Base-by-base conservation (phyloP, 2,113 vertebrate genomes). In the Oncorhynchus mykiss region DNA sequence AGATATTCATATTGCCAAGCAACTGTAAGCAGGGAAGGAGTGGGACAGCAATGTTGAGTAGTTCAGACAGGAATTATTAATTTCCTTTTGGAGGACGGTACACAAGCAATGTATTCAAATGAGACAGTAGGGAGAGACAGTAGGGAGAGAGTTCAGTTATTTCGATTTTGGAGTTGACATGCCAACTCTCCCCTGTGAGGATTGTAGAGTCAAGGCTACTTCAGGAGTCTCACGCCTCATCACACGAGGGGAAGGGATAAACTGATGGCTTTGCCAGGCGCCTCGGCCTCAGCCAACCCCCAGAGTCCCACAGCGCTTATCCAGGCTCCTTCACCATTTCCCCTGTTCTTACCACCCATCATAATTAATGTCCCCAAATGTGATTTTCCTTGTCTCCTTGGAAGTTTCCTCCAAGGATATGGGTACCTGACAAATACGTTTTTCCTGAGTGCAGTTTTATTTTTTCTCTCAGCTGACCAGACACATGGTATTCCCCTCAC, bases 321-420 rank as follows among this genome's bases (percentile, higher is more conserved):
- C 77, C 67, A 72, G n/a, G 39, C 74, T 84, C 67, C 34, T 51
- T 80, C 48, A 64, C 62, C 39, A 79, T 70, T 70, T 64, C 65
- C 67, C 72, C 67, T 60, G 74, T 67, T 75, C 73, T 59, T 64
- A 75, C 69, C 77, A 68, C 31, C 72, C 51, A 74, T 80, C 78
- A 75, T 67, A 60, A 80, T 67, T 67, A 85, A 82, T 85, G 73
- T 72, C 75, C 73, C 80, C 75, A 75, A 76, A 73, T 80, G 9
- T 75, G 69, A 51, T 79, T 76, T 69, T 67, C 34, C 59, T 71
- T 27, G 31, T 14, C 45, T 70, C 45, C n/a, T 6, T 49, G 13
- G n/a, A 11, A 48, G 20, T 48, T 25, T 18, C 18, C 34, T 24
- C 8, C 20, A 70, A 3, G 45, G 45, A 24, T 34, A n/a, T 39